Conservation (phyloP, 2,888 invertebrate genomes). For the Oscheius sp. region DNA sequence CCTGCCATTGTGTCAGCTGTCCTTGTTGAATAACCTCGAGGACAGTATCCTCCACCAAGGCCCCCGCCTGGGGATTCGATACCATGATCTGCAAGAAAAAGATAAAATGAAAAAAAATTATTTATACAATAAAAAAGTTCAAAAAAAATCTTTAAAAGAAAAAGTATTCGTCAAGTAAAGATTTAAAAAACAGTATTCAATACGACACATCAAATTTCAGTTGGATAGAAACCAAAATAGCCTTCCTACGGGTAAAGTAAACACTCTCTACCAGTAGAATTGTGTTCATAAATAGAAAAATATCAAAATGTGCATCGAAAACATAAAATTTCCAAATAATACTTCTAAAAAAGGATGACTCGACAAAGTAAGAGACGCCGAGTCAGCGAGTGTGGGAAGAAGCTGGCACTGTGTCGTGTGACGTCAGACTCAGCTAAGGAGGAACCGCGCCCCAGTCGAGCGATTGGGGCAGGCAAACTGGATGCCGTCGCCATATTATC, state of each 20-base stretch:
- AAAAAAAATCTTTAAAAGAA: too few species aligned
- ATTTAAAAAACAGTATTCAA: too few species aligned
- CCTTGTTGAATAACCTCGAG: constrained; percentile 58
- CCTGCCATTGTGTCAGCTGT: constrained; percentile 50
- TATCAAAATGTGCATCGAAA: not conserved
- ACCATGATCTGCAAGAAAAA: too few species aligned
- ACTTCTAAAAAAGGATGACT: constrained; percentile 1
- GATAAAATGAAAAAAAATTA: too few species aligned
- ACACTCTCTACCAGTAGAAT: not conserved
- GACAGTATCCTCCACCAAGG: constrained; percentile 58
- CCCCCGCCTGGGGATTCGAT: constrained; percentile 27
- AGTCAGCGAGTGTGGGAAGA: constrained; percentile 4
- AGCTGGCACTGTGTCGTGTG: constrained; percentile 16
- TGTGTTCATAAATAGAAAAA: not conserved
- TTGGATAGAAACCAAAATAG: too few species aligned
- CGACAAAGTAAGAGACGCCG: not conserved
- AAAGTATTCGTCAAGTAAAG: too few species aligned
- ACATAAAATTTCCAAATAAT: not conserved
- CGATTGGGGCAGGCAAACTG: constrained; percentile 19
- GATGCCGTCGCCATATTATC: constrained; percentile 4
- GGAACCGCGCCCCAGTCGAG: constrained; percentile 12
- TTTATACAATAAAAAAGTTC: too few species aligned
- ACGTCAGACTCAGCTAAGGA: constrained; percentile 5
- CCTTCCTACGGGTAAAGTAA: too few species aligned
- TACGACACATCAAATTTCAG: too few species aligned